Conservation (phyloP, 2,888 invertebrate species). For the Chrysomela aeneicollis region DNA sequence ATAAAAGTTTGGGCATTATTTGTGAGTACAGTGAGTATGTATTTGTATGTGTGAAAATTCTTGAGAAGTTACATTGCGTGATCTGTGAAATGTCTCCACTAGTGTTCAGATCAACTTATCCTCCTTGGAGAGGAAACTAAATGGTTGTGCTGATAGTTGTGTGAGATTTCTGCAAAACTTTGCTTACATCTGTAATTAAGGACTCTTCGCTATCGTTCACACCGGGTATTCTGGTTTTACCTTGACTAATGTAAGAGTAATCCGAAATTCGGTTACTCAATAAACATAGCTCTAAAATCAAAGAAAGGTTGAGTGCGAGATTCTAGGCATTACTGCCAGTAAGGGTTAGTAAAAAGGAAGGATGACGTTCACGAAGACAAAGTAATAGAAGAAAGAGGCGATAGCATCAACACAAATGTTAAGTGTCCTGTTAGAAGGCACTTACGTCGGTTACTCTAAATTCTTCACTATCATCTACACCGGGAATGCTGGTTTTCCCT, state of each 20-base stretch:
- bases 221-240: slow-evolving; percentile 92
- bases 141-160: too few relatives aligned
- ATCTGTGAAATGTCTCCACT: too few relatives aligned
- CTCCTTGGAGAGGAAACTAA: too few relatives aligned
- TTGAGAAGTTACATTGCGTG: too few relatives aligned
- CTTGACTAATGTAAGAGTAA: slow-evolving; percentile 93
- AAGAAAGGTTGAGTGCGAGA: slow-evolving; percentile 14
- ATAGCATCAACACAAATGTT: slow-evolving; percentile 7
- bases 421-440: slow-evolving; percentile 38
- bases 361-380: background rate
- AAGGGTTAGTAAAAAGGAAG: slow-evolving; percentile 18
- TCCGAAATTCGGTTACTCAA: slow-evolving; percentile 85
- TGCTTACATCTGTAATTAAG: slow-evolving; percentile 82
- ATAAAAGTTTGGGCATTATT: too few relatives aligned
- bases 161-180: slow-evolving; percentile 4
- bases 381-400: slow-evolving; percentile 17
- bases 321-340: slow-evolving; percentile 30
- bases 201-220: slow-evolving; percentile 94
- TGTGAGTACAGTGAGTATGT: too few relatives aligned
- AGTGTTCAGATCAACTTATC: background rate
- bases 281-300: slow-evolving; percentile 78
- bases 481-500: slow-evolving; percentile 96
- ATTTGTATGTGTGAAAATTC: too few relatives aligned
- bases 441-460: slow-evolving; percentile 89
- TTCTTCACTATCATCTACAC: slow-evolving; percentile 96